Base-by-base conservation (phyloP, 2,888 invertebrate genomes). In the Alviniconcha strummeri region DNA sequence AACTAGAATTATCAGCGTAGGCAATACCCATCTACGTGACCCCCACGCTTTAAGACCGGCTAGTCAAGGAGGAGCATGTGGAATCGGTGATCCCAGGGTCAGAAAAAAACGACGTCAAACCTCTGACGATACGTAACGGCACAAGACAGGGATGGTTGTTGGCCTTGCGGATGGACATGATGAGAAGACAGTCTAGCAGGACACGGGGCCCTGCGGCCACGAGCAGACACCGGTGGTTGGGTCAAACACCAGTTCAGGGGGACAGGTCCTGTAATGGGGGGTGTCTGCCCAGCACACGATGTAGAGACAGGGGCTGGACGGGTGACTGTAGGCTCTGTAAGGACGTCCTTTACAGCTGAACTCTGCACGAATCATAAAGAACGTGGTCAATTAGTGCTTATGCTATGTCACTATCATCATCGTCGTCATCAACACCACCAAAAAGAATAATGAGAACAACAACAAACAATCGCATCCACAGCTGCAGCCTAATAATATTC, bases 261-360 rank as follows among this genome's bases (percentile, higher is more conserved):
- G 72, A 19, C 80, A 80, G 13, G 80, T 15, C 72, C 36, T 80
- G 72, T 71, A 69, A 55, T 80, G 64, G 0, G 71, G 19, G n/a
- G 19, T 13, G 56, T 71, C 71, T 5, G 80, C 80, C 80, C 80
- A 80, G 80, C 80, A 80, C 36, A 80, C 72, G 71, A 80, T 69
- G 72, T 71, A 80, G 13, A 71, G 72, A n/a, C 72, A 71, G n/a
- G 80, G 80, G n/a, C 71, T 80, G 57, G 71, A 11, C 5, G 80
- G 80, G 80, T 80, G 71, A 6, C 19, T 19, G 80, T 80, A 69
- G 3, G 8, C 54, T 6, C 15, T 64, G 36, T n/a, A 80, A 9
- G 80, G 67, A 17, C 52, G 80, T 9, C 67, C 67, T 5, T 54
- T 55, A n/a, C 80, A 80, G 8, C 6, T 64, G 19, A 80, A 69